A percentile compares a stretch with the other conserved stretches of the same genome.
Evolutionary conservation across 2,113 vertebrate genomes (phyloP).

Genomic region (Crotalus horridus): DNA sequence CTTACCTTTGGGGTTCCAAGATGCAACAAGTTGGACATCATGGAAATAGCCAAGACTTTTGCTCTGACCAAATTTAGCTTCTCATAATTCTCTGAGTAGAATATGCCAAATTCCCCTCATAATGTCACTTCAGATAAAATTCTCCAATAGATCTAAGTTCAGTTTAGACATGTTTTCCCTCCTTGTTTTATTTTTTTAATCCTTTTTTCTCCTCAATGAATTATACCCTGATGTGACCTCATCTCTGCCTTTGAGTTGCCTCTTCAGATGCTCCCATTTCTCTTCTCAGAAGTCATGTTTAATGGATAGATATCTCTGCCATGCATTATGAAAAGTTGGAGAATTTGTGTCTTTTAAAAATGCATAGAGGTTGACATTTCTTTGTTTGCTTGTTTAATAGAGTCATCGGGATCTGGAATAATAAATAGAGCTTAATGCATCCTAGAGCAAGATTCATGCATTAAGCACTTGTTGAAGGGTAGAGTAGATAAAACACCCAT

Average conservation of each 20-base stretch:
- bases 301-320: constrained; percentile 12
- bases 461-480: not conserved
- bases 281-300: constrained; percentile 15
- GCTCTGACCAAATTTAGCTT: not conserved
- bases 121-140: not conserved
- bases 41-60: not conserved
- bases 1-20: not conserved
- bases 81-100: not conserved
- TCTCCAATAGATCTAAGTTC: not conserved
- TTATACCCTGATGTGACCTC: not conserved
- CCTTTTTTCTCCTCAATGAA: not conserved
- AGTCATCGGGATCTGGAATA: not conserved
- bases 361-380: constrained; percentile 8
- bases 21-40: not conserved
- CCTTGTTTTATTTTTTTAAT: not conserved
- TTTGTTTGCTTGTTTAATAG: constrained; percentile 10
- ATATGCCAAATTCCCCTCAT: not conserved
- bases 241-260: not conserved
- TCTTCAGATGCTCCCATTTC: not conserved
- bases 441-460: not conserved
- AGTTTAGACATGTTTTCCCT: not conserved
- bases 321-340: constrained; percentile 25
- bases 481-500: not conserved
- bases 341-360: constrained; percentile 26
- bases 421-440: constrained; percentile 4